Base-by-base conservation (phyloP, 2,888 invertebrate species). In the Netelia melanura region DNA sequence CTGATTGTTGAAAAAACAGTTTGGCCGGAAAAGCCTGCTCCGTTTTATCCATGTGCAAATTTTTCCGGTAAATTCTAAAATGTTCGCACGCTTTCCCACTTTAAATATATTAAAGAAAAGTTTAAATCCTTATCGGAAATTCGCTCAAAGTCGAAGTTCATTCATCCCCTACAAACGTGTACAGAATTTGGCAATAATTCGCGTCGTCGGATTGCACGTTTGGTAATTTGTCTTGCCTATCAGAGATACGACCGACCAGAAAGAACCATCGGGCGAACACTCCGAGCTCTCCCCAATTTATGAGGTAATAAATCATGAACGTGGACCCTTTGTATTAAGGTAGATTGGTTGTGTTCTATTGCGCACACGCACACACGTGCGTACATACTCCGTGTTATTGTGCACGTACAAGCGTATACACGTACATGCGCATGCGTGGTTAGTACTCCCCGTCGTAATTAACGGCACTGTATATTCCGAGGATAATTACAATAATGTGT, bases 401-500 rank as follows among this genome's bases (percentile, higher is more conserved):
- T 76, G 48, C 38, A 76, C 67, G 38, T 30, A 48, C 52, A 62
- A 79, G 65, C 67, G 75, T 70, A 79, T 85, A 76, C 54, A 67
- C 71, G 62, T 65, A 76, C 58, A 23, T 14, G 74, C 80, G 70
- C 62, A 82, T 82, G 76, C 77, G 75, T 68, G 77, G 71, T 81
- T 82, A 67, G 78, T 84, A 85, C 85, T 86, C 88, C 86, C 84
- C 70, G 62, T 77, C 76, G 91, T 92, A 91, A 91, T 91, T 91
- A 91, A 91, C 91, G 90, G 89, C 90, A 91, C 91, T 93, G 92
- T 93, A 92, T 93, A 92, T 93, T 92, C 93, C 88, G 88, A 87
- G 90, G 91, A 93, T 93, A 93, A 93, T 93, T 93, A 92, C 92
- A 93, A 93, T 93, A 93, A 93, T 93, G 93, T 93, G 93, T 93